A percentile compares a stretch with the other conserved stretches of the same genome.
phyloP scores from a whole-genome alignment of 2,888 invertebrate genomes.

The Shargacucullia verbasci region DNA sequence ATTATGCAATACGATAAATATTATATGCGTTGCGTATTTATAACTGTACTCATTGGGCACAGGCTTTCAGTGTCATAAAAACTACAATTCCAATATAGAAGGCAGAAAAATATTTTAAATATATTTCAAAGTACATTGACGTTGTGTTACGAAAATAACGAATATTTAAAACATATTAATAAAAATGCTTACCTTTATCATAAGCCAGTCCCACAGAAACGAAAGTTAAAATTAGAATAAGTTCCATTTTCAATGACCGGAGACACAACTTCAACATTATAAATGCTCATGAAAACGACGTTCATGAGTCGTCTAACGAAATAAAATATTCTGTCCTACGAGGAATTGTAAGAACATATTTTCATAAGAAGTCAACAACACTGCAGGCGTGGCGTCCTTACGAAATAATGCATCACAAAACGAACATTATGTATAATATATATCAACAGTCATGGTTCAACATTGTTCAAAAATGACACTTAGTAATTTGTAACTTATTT shows the following conservation, averaged over 20 bases:
- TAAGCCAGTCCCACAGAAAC: conserved; percentile 69
- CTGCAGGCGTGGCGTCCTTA: conserved; percentile 58
- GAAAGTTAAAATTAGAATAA: conserved; percentile 73
- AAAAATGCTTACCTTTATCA: conserved; percentile 72
- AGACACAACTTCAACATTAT: conserved; percentile 40
- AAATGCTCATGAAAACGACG: conserved; percentile 41
- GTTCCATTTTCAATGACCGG: conserved; percentile 64
- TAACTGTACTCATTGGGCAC: too few relatives aligned
- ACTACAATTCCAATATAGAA: too few relatives aligned
- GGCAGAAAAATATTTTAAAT: too few relatives aligned
- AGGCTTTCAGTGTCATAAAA: too few relatives aligned
- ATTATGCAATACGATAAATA: too few relatives aligned
- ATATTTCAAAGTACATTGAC: too few relatives aligned
- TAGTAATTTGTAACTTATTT: conserved; percentile 13
- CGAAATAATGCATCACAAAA: conserved; percentile 24
- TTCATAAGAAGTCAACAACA: conserved; percentile 36
- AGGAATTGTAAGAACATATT: conserved; percentile 10
- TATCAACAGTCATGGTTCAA: conserved; percentile 8
- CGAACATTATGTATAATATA: conserved; percentile 5
- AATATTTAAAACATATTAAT: too few relatives aligned
- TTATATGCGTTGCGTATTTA: too few relatives aligned
- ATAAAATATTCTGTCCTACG: conserved; percentile 16
- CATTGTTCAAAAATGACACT: background rate
- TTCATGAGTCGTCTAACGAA: conserved; percentile 9
- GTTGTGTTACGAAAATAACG: too few relatives aligned